phyloP scores from a whole-genome alignment of 2,888 invertebrate species.

The Selenia dentaria region DNA sequence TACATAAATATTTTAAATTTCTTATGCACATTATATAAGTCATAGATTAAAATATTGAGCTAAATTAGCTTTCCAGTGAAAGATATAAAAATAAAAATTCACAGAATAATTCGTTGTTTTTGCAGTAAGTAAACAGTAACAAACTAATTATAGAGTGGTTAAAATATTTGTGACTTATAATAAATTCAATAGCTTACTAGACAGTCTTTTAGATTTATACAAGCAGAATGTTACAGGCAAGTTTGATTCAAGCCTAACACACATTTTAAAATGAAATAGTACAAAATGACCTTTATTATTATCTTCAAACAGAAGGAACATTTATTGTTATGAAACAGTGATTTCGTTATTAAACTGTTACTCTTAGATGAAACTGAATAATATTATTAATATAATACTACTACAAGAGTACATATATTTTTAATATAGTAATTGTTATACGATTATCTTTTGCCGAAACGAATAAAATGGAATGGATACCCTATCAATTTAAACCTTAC shows the following conservation, averaged over 20 bases:
- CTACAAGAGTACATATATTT: too few species aligned
- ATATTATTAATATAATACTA: too few species aligned
- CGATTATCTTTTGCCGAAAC: constrained; percentile 8
- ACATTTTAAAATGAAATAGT: constrained; percentile 4
- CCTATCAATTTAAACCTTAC: constrained; percentile 23
- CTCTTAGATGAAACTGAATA: too few species aligned
- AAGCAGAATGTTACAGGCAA: constrained; percentile 22
- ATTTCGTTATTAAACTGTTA: too few species aligned
- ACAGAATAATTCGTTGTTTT: constrained; percentile 79
- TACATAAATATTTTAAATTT: constrained; percentile 14
- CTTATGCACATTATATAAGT: constrained; percentile 15
- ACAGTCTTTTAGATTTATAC: constrained; percentile 78
- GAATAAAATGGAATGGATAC: constrained; percentile 27
- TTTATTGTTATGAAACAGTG: too few species aligned
- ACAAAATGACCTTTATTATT: too few species aligned
- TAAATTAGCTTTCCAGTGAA: constrained; percentile 35
- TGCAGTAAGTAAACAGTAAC: constrained; percentile 56
- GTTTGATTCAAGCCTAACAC: constrained; percentile 7
- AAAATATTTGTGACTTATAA: constrained; percentile 81
- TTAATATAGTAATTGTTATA: too few species aligned
- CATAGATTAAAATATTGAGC: constrained; percentile 43
- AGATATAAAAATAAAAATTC: constrained; percentile 53
- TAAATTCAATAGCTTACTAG: constrained; percentile 80
- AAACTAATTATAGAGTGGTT: constrained; percentile 67
- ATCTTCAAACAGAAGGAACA: too few species aligned